Base-by-base conservation (phyloP, 2,113 vertebrate genomes). In the Nerophis lumbriciformis region DNA sequence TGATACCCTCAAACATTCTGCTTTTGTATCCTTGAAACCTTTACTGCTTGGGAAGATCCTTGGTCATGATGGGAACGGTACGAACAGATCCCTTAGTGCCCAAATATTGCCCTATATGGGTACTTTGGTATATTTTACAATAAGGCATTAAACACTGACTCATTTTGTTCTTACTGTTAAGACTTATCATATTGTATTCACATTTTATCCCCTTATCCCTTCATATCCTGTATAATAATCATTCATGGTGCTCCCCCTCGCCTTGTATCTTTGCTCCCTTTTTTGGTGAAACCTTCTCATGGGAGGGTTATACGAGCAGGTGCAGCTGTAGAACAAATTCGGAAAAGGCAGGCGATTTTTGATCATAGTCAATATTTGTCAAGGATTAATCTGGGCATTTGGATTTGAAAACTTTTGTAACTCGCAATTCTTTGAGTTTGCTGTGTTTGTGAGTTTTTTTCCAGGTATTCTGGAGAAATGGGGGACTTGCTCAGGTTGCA, bases 181-280 rank as follows among this genome's bases (percentile, higher is more conserved):
- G 39, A 8, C 42, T 45, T 45, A 3, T 45, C 42, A 45, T 45
- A 6, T 45, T 42, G 10, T 45, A 9, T 45, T 45, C 42, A 45
- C 11, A 45, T 50, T 58, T 39, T n/a, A 74, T 62, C 53, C 39
- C 53, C 63, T 64, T 14, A 61, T 66, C 61, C 68, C 4, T 47
- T 68, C 52, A 76, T 78, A 57, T 67, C 38, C 48, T 48, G 15
- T 12, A 53, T 45, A 45, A 45, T 11, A 28, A 45, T 12, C 11
- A 45, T 45, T 45, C 42, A 1, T 11, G 10, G 42, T 45, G 42
- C 42, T 44, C 39, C 16, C 28, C 12, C 28, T 52, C 2, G 21
- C 68, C 57, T 73, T 72, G 12, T 16, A 14, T 21, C 12, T 28
- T 50, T 48, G 42, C 13, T 19, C 5, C 61, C 68, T 53, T 79